Base-by-base conservation (phyloP, 2,797 vertebrate species). In the Rhynchotus rufescens region DNA sequence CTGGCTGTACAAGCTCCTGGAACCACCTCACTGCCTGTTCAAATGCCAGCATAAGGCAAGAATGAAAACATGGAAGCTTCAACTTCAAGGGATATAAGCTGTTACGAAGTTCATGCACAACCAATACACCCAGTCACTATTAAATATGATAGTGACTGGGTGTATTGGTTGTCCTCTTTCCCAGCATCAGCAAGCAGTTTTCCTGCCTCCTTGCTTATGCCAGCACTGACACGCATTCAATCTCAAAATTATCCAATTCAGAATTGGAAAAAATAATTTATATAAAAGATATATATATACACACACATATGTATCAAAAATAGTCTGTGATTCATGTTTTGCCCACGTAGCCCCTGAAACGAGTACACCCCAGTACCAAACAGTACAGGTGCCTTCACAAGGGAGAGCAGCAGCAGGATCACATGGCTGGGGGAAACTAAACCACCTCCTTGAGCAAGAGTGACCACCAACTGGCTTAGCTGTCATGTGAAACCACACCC, bases 341-440 rank as follows among this genome's bases (percentile, higher is more conserved):
- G 34, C 32, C 26, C 32, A 19, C 23, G 5, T 1, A 77, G 72
- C 5, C 61, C 38, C 64, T 11, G 28, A 36, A 60, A 49, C 38
- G 51, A 56, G 38, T 0, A 0, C 16, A 51, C 26, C 69, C 73
- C 38, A 81, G 38, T 45, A 72, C 0, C 3, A 2, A n/a, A 59
- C 45, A 80, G 36, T 59, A 62, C 2, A 2, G 77, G 12, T 1
- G 1, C 9, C 59, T 86, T 10, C 32, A 12, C 42, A 79, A 84
- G 52, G 8, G 75, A 62, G 81, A 85, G 49, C 47, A 44, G 34
- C 56, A 87, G 51, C 34, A 57, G 23, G 21, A 87, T 19, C 19
- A 84, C 7, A 26, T 1, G 8, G 73, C 61, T 61, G 15, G 40
- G 14, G 19, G 15, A 82, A 80, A 68, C 30, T 10, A 15, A 73